Evolutionary conservation across 2,797 vertebrate species (phyloP).

Genomic region (Gymnodraco acuticeps): DNA sequence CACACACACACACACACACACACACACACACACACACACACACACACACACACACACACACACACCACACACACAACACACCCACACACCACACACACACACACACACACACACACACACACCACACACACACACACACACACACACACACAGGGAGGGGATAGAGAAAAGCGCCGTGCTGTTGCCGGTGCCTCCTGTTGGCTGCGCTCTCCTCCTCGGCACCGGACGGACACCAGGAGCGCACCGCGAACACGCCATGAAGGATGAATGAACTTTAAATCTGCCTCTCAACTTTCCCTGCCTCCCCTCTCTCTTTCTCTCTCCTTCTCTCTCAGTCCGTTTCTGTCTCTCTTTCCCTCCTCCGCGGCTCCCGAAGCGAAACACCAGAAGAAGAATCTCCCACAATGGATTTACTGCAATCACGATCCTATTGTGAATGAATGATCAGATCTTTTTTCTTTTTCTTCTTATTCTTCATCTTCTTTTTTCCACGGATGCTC

Average conservation of each 20-base stretch:
- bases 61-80: too few species aligned
- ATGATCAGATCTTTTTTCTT: constrained; percentile 39
- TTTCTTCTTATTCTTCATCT: constrained; percentile 2
- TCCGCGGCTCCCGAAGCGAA: constrained; percentile 23
- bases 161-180: background rate
- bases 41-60: background rate
- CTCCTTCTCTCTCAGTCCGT: background rate
- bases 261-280: constrained; percentile 77
- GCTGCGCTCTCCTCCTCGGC: constrained; percentile 52
- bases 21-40: background rate
- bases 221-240: constrained; percentile 49
- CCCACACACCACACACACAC: too few species aligned
- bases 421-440: constrained; percentile 53
- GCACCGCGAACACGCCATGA: constrained; percentile 37
- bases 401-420: constrained; percentile 72
- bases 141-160: background rate
- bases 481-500: constrained; percentile 47
- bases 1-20: too few species aligned
- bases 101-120: too few species aligned
- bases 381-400: constrained; percentile 12
- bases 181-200: constrained; percentile 49
- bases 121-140: background rate
- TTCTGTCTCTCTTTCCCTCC: constrained; percentile 5
- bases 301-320: background rate
- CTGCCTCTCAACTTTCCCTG: constrained; percentile 68